Evolutionary conservation across 2,113 vertebrate genomes (phyloP), one percentile per base, ranked within the genome.

Genomic region (Columba janthina): DNA sequence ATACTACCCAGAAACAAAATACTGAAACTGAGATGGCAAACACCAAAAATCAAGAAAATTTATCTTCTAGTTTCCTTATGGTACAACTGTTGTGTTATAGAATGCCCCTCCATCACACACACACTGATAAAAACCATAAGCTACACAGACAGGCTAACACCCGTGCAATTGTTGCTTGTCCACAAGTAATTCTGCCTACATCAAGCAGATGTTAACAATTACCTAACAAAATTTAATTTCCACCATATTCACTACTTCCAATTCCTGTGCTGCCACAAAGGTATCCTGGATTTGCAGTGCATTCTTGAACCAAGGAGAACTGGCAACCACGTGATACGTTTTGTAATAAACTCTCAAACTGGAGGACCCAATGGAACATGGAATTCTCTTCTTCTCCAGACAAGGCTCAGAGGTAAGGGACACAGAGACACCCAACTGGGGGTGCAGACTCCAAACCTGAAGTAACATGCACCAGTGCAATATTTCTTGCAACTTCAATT

Each of bases 181-280:
- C 58, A 19, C 48, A 19, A 34, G 64, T 46, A 65, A 48, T 15
- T 46, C 58, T 18, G 28, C 26, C 48, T 12, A 7, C 25, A 32
- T 20, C 29, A 10, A 75, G 38, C 34, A 19, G 34, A 51, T 19
- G 0, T 1, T 1, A 42, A 44, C 0, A 0, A 67, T 29, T 50
- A 22, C 54, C 3, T 0, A 0, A n/a, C 34, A 21, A 29, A 40
- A 57, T 26, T 28, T 4, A 3, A 71, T 5, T 42, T 32, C 32
- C 46, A 38, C 18, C 26, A 29, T 8, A 7, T 1, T 22, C 31
- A 11, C 18, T 29, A 6, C 24, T 20, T 46, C 34, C 0, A 0
- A 9, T 10, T 64, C 34, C 50, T 26, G 34, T 8, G 24, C 25
- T 22, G 21, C 15, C 44, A 48, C 12, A 15, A 56, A 69, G 58